Evolutionary conservation across 2,888 invertebrate species (phyloP).

Genomic region (Epinotia nisella): DNA sequence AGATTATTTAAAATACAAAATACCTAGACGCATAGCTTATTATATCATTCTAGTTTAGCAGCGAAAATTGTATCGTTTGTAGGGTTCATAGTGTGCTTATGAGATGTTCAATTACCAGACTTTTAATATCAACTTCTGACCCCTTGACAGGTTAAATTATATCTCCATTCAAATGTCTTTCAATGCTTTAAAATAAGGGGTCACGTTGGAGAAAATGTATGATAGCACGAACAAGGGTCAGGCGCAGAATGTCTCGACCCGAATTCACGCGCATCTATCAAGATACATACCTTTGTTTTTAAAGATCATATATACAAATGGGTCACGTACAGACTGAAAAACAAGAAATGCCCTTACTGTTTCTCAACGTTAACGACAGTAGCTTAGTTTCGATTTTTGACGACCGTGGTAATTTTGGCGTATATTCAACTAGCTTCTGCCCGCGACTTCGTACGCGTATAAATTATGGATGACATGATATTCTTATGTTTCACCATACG

Average conservation of each 20-base stretch:
- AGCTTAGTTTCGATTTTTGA: neutral
- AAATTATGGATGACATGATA: too few species aligned
- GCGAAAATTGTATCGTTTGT: neutral
- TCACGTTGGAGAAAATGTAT: slow-evolving; percentile 25
- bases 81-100: neutral
- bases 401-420: neutral
- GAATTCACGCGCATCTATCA: slow-evolving; percentile 27
- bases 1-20: neutral
- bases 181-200: slow-evolving; percentile 18
- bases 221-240: slow-evolving; percentile 24
- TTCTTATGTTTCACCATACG: too few species aligned
- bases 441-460: too few species aligned
- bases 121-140: slow-evolving; percentile 23
- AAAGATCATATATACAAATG: neutral
- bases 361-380: neutral
- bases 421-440: too few species aligned
- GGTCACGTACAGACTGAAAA: neutral
- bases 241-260: slow-evolving; percentile 29
- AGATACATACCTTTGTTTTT: slow-evolving; percentile 2
- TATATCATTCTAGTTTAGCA: neutral
- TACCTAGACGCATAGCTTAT: neutral
- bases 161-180: slow-evolving; percentile 33
- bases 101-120: slow-evolving; percentile 4
- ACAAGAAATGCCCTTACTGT: neutral
- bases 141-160: slow-evolving; percentile 33